Evolutionary conservation across 2,113 vertebrate genomes (phyloP), one percentile per base, ranked within the genome.

Genomic region (Chamaea fasciata): DNA sequence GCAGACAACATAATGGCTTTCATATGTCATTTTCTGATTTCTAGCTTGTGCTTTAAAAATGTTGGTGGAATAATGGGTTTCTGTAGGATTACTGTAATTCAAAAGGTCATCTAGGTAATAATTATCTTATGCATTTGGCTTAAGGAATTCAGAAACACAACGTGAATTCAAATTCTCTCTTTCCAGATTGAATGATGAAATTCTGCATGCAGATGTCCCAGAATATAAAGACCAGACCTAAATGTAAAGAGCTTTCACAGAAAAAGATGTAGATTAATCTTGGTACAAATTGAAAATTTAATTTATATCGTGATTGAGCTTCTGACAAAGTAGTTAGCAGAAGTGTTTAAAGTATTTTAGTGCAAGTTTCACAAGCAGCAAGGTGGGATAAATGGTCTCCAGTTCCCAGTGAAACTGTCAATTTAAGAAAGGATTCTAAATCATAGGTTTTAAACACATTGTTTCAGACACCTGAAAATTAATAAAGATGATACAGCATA

Each of bases 21-120:
- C 41, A 9, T 83, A 13, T 92, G 89, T 73, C 13, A 41, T 85
- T 75, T 75, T 80, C 64, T 81, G 87, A 87, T 94, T 90, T 95
- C 64, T 68, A 93, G 50, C 30, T 77, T 94, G 39, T 64, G 69
- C 39, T 80, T 92, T 84, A 26, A 84, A 86, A 90, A 87, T 71
- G 79, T 77, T 77, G 75, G 76, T 62, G 49, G 56, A 76, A 78
- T 83, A 80, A 74, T 83, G 62, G 77, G 28, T 82, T 94, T 88
- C 30, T 86, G 49, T 83, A 92, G 76, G 64, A 30, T 92, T 93
- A 82, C 90, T 89, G 90, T 95, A 92, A 95, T 95, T 96, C 89
- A 44, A 37, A 89, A 92, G 91, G 86, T 80, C 49, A 69, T 28
- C 33, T 49, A 83, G 85, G 90, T 83, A 84, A 33, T 78, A 87